Evolutionary conservation across 2,797 vertebrate genomes (phyloP), one percentile per base, ranked within the genome.

Genomic region (Arrhamphus sclerolepis): DNA sequence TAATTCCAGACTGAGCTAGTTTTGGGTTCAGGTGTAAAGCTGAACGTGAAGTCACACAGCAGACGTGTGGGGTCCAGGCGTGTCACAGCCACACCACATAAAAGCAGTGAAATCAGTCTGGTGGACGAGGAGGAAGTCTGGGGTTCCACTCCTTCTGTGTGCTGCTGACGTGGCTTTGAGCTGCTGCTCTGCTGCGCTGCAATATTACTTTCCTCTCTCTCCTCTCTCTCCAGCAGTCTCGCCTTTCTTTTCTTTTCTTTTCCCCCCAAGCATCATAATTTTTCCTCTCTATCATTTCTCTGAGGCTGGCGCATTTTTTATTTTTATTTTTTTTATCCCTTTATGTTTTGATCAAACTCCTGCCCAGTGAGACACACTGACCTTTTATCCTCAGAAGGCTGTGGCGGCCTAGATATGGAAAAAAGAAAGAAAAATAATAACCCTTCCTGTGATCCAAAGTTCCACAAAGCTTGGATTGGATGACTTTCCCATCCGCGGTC

Each of bases 121-220:
- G 66, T n/a, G 6, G 40, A 71, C 60, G 68, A 73, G 79, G 70
- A 78, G 72, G 77, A 70, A 66, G 70, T 68, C 75, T 77, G 75
- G 75, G 78, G 75, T 82, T 88, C 83, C 75, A 77, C 79, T 87
- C 75, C 48, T 69, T 48, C 69, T 78, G 77, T 73, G 70, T 77
- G 79, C 81, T 86, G 89, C 89, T 91, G 89, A 92, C 86, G 88
- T 91, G 90, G 89, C 90, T 83, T 47, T 56, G 70, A 72, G 67
- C 79, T 77, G 39, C 85, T 75, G 65, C 78, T 81, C 68, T 64
- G 57, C 49, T 62, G 69, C 22, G 34, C 77, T 52, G 65, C 78
- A 67, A 53, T 55, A 50, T 29, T 56, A 62, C 71, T 82, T 67
- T 70, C 68, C 66, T 76, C 66, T 70, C 55, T 70, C 70, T 77